These are phyloP conservation scores for Acyrthosiphon pisum DNA, from an alignment of 1,140 invertebrate genomes.

Conservation along the genomic window DNA sequence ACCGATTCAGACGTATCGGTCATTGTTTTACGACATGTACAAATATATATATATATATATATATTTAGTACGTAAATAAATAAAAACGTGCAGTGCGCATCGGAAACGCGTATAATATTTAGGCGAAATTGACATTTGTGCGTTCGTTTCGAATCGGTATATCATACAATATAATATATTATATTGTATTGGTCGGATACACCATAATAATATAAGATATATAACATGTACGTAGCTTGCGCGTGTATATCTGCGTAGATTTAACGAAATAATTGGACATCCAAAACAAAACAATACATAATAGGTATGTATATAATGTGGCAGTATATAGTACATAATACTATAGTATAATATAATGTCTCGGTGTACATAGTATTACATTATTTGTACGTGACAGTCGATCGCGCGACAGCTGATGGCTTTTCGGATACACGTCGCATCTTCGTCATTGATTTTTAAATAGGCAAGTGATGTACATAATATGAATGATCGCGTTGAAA, in stretches of 20 bases:
- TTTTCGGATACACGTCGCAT: background rate
- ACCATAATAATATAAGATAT: background rate
- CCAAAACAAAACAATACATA: background rate
- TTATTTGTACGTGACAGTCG: conserved; percentile 3
- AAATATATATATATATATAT: too few relatives aligned
- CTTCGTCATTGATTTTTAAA: conserved; percentile 7
- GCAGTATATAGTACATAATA: background rate
- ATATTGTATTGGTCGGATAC: too few relatives aligned
- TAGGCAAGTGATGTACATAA: background rate
- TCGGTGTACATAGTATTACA: background rate
- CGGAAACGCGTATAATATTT: conserved; percentile 1
- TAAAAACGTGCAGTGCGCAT: conserved; percentile 1
- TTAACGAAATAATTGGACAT: background rate
- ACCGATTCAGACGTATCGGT: background rate
- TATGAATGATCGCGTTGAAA: background rate
- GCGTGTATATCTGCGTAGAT: background rate
- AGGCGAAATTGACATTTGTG: background rate
- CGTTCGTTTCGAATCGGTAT: background rate
- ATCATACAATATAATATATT: too few relatives aligned
- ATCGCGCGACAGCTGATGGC: background rate
- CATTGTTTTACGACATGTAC: background rate
- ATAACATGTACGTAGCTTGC: background rate
- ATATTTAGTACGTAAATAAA: background rate
- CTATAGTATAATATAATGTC: background rate
- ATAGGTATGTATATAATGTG: background rate